These are phyloP conservation scores for Anolis carolinensis DNA, from an alignment of 2,113 vertebrate genomes.

Conservation along the genomic window DNA sequence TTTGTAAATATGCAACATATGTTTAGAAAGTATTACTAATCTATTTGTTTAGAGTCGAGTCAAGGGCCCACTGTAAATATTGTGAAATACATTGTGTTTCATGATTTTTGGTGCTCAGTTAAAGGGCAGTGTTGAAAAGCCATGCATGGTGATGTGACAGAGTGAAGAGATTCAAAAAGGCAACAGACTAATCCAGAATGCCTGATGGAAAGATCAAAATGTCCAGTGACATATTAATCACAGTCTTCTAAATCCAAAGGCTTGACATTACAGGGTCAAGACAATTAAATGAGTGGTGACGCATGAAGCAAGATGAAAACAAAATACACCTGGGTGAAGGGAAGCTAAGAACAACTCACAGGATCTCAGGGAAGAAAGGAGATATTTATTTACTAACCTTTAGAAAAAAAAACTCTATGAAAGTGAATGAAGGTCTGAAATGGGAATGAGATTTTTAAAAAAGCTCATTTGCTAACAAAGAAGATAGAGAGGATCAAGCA, in stretches of 20 bases:
- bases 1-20: no score
- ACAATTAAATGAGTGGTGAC: neutral
- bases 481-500: neutral
- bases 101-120: neutral
- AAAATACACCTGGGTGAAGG: neutral
- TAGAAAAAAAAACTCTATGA: no score
- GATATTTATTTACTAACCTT: neutral
- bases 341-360: neutral
- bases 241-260: neutral
- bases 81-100: neutral
- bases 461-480: neutral
- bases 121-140: slow-evolving; percentile 14
- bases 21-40: no score
- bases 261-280: slow-evolving; percentile 8
- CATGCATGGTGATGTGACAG: neutral
- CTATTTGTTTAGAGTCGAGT: no score
- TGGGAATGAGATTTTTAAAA: neutral
- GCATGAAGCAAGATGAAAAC: slow-evolving; percentile 19
- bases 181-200: neutral
- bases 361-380: neutral
- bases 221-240: neutral
- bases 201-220: neutral
- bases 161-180: neutral
- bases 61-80: no score
- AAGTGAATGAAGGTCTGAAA: neutral